Evolutionary conservation across 2,888 invertebrate genomes (phyloP).

Genomic region (Caenorhabditis plicata): DNA sequence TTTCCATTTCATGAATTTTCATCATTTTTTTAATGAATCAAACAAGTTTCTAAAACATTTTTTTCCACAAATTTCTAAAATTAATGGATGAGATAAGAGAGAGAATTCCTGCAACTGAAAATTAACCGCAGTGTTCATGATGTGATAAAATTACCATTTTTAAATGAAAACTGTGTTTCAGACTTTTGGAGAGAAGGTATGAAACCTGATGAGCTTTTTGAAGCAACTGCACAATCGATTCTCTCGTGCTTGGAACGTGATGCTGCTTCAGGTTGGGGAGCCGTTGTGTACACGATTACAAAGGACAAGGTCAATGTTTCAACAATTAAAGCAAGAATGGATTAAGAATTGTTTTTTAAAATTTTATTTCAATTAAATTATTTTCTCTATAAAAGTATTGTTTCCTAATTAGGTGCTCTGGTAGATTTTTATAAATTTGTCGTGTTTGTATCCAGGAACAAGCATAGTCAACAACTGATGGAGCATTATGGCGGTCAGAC

Average conservation of each 20-base stretch:
- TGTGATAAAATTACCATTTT: too few relatives aligned
- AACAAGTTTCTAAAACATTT: too few relatives aligned
- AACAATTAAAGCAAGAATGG: conserved; percentile 62
- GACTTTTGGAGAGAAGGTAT: conserved; percentile 63
- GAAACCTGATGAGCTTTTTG: conserved; percentile 88
- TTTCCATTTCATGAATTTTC: too few relatives aligned
- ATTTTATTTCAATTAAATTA: background rate
- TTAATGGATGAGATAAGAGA: too few relatives aligned
- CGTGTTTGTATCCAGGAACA: conserved; percentile 28
- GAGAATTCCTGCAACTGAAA: too few relatives aligned
- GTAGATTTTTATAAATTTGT: conserved; percentile 25
- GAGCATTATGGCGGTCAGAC: conserved; percentile 48
- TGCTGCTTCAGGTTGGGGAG: conserved; percentile 97
- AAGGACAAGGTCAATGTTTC: conserved; percentile 63
- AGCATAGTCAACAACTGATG: conserved; percentile 42
- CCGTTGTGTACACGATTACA: conserved; percentile 76
- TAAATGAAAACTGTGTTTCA: conserved; percentile 31
- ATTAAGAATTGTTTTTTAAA: conserved; percentile 49
- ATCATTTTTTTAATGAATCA: too few relatives aligned
- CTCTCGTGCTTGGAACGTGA: conserved; percentile 95
- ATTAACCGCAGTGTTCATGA: too few relatives aligned
- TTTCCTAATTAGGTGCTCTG: conserved; percentile 7
- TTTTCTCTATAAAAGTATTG: background rate
- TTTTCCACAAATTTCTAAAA: too few relatives aligned
- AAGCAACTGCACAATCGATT: conserved; percentile 89